Evolutionary conservation across 2,888 invertebrate species (phyloP).

Genomic region (Netelia inedita): DNA sequence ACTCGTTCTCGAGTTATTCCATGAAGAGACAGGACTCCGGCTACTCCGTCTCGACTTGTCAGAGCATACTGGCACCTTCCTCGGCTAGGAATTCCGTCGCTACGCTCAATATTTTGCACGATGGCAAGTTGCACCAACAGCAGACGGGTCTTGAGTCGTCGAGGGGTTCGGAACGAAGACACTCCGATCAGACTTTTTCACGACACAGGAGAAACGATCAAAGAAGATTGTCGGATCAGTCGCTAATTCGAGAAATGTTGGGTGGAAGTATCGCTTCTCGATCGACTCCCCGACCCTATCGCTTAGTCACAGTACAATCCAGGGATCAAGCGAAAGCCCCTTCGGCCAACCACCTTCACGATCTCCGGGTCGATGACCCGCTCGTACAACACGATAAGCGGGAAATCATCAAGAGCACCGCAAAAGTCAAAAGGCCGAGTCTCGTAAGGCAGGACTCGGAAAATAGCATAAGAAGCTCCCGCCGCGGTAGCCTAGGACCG

Average conservation of each 20-base stretch:
- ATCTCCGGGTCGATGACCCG: background rate
- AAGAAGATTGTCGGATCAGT: slow-evolving; percentile 75
- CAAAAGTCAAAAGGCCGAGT: slow-evolving; percentile 37
- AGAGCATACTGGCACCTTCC: slow-evolving; percentile 76
- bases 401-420: background rate
- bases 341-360: background rate
- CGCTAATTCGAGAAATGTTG: slow-evolving; percentile 44
- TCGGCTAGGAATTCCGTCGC: slow-evolving; percentile 75
- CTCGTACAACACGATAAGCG: background rate
- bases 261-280: background rate
- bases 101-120: slow-evolving; percentile 42
- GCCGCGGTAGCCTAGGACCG: slow-evolving; percentile 70
- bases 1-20: slow-evolving; percentile 70
- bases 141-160: background rate
- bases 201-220: slow-evolving; percentile 48
- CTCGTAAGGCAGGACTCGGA: slow-evolving; percentile 70
- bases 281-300: slow-evolving; percentile 3
- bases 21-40: slow-evolving; percentile 76
- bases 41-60: slow-evolving; percentile 80
- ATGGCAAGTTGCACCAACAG: slow-evolving; percentile 47
- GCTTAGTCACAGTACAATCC: slow-evolving; percentile 6
- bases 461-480: slow-evolving; percentile 61
- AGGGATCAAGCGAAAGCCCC: slow-evolving; percentile 18
- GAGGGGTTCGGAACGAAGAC: slow-evolving; percentile 66
- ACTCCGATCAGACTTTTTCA: slow-evolving; percentile 76